Evolutionary conservation across 2,113 vertebrate genomes (phyloP).

Genomic region (Alouatta palliata): DNA sequence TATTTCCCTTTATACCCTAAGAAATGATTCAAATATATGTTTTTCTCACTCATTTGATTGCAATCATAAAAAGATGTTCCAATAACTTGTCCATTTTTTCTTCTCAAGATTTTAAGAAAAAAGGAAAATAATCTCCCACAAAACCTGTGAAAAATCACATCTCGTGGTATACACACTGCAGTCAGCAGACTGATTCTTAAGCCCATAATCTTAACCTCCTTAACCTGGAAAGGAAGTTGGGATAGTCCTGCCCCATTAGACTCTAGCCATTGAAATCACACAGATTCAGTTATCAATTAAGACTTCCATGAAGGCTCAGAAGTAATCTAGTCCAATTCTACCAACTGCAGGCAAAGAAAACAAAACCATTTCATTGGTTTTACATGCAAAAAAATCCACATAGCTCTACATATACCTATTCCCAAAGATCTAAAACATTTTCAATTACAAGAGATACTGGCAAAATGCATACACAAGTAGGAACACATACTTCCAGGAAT

Average conservation of each 20-base stretch:
- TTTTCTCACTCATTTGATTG: neutral
- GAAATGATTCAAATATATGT: neutral
- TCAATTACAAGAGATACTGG: neutral
- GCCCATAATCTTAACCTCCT: neutral
- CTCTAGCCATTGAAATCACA: neutral
- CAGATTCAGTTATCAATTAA: neutral
- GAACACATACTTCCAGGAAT: neutral
- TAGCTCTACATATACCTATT: neutral
- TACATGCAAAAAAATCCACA: neutral
- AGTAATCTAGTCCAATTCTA: constrained; percentile 27
- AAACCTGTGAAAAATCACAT: constrained; percentile 28
- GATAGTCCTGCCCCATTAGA: neutral
- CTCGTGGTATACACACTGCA: neutral
- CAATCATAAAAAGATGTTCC: neutral
- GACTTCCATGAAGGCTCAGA: neutral
- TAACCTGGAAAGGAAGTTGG: constrained; percentile 28
- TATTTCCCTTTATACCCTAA: neutral
- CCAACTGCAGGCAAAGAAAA: constrained; percentile 28
- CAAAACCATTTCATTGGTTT: neutral
- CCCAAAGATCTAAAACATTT: constrained; percentile 28
- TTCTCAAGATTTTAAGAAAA: neutral
- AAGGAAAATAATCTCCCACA: neutral
- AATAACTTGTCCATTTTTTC: constrained; percentile 21
- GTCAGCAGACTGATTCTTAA: neutral
- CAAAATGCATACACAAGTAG: neutral